These are phyloP conservation scores for Chromobotia macracanthus DNA, from an alignment of 2,797 vertebrate genomes.

Conservation along the genomic window DNA sequence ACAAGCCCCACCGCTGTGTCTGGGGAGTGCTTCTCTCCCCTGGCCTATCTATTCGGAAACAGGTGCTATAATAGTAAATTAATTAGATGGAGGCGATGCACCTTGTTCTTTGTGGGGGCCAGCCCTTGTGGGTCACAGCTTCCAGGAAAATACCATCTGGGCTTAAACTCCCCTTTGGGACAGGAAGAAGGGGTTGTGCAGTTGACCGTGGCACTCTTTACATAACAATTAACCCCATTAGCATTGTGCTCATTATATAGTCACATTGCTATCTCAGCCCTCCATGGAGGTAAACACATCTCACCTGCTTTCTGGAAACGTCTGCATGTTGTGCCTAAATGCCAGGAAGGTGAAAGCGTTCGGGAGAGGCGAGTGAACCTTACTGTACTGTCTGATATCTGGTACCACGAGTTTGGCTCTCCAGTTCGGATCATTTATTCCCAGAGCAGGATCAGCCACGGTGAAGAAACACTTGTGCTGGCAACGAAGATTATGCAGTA, in stretches of 20 bases:
- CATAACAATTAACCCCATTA: slow-evolving; percentile 99
- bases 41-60: slow-evolving; percentile 96
- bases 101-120: slow-evolving; percentile 92
- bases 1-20: slow-evolving; percentile 81
- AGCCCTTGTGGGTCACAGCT: slow-evolving; percentile 89
- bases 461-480: slow-evolving; percentile 34
- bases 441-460: slow-evolving; percentile 30
- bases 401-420: slow-evolving; percentile 6
- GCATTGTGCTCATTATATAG: slow-evolving; percentile 71
- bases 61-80: slow-evolving; percentile 99
- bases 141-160: slow-evolving; percentile 96
- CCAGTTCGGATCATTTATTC: slow-evolving; percentile 46
- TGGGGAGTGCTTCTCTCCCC: slow-evolving; percentile 80
- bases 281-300: slow-evolving; percentile 70
- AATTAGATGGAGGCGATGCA: slow-evolving; percentile 98
- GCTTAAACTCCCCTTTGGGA: slow-evolving; percentile 86
- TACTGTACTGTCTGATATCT: slow-evolving; percentile 33
- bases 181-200: slow-evolving; percentile 70
- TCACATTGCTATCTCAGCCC: slow-evolving; percentile 46
- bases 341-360: slow-evolving; percentile 22
- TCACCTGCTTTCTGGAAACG: slow-evolving; percentile 77
- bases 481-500: slow-evolving; percentile 47
- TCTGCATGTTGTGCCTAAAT: slow-evolving; percentile 48
- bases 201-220: slow-evolving; percentile 89
- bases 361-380: slow-evolving; percentile 43